Conservation (phyloP, 2,113 vertebrate genomes). For the Poeciliopsis occidentalis region DNA sequence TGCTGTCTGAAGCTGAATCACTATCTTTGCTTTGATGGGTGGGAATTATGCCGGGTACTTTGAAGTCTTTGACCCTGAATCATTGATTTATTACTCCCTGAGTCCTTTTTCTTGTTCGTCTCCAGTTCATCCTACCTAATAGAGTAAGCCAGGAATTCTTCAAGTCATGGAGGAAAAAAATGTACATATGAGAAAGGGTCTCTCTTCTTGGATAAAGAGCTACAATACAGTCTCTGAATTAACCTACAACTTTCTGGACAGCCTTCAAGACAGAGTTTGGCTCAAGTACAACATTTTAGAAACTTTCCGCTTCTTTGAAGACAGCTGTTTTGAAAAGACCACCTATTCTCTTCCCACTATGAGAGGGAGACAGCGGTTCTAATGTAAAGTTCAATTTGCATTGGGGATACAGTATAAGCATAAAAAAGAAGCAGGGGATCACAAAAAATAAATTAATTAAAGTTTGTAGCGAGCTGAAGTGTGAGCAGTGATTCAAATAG, state of each 20-base stretch:
- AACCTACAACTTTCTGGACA: not conserved
- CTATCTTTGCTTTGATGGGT: slow-evolving; percentile 1
- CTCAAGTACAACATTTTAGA: not conserved
- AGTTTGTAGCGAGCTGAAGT: not conserved
- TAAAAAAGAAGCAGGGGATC: not conserved
- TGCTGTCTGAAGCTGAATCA: slow-evolving; percentile 7
- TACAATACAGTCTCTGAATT: not conserved
- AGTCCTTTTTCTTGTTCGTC: slow-evolving; percentile 2
- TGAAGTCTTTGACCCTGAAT: not conserved
- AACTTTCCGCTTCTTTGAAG: not conserved
- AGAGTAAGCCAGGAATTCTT: not conserved
- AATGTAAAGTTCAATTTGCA: not conserved
- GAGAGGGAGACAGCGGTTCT: no score
- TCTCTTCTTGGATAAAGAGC: not conserved
- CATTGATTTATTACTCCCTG: not conserved
- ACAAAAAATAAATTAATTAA: not conserved
- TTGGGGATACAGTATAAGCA: not conserved
- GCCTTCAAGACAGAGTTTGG: not conserved
- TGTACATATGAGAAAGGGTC: not conserved
- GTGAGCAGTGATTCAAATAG: not conserved
- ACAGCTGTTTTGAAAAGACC: not conserved
- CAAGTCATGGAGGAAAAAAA: not conserved
- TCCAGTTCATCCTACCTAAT: not conserved
- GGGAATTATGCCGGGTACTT: not conserved
- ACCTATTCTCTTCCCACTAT: no score